Evolutionary conservation across 30 jellyfish, hydroid and myxozoan genomes (phyloP), one percentile per base, ranked within the genome.

Genomic region (Calvadosia cruxmelitensis): DNA sequence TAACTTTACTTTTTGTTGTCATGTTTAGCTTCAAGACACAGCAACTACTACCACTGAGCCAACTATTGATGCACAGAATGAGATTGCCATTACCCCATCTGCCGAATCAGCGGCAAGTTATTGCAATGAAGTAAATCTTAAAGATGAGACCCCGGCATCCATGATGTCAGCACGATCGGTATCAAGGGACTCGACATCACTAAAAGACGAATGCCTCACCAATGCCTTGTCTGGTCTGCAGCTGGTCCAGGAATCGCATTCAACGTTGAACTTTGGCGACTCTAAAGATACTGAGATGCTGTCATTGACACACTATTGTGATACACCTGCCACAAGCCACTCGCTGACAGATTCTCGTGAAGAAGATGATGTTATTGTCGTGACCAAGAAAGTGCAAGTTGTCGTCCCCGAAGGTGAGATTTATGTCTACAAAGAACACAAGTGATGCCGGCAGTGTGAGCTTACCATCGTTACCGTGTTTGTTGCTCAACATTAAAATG

Each of bases 361-460:
- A 28, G 85, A 74, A 0, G 84, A 80, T 77, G 95, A 75, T 49
- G 92, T 84, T 35, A 66, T 84, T 50, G 92, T 84, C 33, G 80
- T 84, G 33, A 42, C 57, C 10, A 52, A 50, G 69, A 65, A 33
- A 42, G 85, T 49, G 25, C 66, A 68, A 27, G 29, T 3, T n/a
- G n/a, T n/a, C n/a, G n/a, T n/a, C n/a, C n/a, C n/a, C n/a, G n/a
- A n/a, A n/a, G n/a, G n/a, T n/a, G n/a, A n/a, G n/a, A n/a, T n/a
- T n/a, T n/a, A n/a, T n/a, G n/a, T n/a, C n/a, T n/a, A n/a, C n/a
- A n/a, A n/a, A n/a, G n/a, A n/a, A n/a, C n/a, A n/a, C n/a, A n/a
- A n/a, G n/a, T n/a, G n/a, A n/a, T n/a, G n/a, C n/a, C n/a, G n/a
- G n/a, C n/a, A n/a, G n/a, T n/a, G n/a, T n/a, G n/a, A n/a, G n/a